Percentiles rank a stretch among this genome's conserved stretches.
phyloP scores from a whole-genome alignment of 1,140 invertebrate species.

The Drosophila orosa region DNA sequence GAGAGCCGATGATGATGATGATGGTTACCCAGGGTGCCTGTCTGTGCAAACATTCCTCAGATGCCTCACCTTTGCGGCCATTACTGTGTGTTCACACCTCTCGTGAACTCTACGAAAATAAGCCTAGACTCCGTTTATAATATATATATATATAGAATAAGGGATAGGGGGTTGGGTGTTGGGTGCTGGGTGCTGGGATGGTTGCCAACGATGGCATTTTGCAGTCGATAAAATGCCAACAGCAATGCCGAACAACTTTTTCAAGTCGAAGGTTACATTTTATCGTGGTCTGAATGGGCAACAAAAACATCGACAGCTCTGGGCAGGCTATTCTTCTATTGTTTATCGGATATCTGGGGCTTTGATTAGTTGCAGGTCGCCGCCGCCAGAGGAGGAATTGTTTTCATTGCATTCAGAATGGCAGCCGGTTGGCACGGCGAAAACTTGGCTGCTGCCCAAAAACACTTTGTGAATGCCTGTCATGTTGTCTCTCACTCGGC shows the following conservation, averaged over 20 bases:
- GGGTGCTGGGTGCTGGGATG: conserved; percentile 16
- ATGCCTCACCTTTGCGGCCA: conserved; percentile 14
- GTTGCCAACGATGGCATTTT: conserved; percentile 54
- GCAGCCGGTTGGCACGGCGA: conserved; percentile 57
- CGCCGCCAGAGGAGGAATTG: conserved; percentile 15
- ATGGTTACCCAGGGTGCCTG: background rate
- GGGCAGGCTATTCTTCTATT: conserved; percentile 47
- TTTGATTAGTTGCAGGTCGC: conserved; percentile 57
- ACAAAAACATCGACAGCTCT: conserved; percentile 27
- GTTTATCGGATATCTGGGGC: conserved; percentile 58
- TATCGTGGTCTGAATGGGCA: conserved; percentile 52
- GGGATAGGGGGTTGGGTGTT: background rate
- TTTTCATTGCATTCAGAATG: conserved; percentile 34
- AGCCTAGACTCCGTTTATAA: conserved; percentile 21
- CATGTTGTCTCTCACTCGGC: conserved; percentile 47
- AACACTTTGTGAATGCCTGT: conserved; percentile 61
- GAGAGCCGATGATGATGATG: background rate
- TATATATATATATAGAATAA: background rate
- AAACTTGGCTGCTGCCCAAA: conserved; percentile 71
- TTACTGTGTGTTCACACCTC: conserved; percentile 27
- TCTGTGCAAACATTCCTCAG: background rate
- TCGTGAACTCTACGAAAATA: conserved; percentile 27
- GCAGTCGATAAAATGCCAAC: conserved; percentile 69
- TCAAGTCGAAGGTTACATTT: conserved; percentile 80
- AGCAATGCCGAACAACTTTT: conserved; percentile 57